Conservation (phyloP, 2,113 vertebrate species). For the Eleginops maclovinus region DNA sequence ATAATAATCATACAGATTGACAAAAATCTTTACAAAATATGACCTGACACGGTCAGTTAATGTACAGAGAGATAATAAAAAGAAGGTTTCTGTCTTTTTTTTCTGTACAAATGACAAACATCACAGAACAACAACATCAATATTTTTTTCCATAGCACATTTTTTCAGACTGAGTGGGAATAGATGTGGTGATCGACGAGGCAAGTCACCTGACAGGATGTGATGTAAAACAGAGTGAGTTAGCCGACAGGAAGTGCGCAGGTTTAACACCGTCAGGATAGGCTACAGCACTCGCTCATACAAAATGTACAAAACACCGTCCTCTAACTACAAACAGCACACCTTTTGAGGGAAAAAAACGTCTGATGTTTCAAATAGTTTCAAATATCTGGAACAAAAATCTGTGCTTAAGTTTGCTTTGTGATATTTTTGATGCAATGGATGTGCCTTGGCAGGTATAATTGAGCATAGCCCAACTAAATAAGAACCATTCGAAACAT, state of each 20-base stretch:
- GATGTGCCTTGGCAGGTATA: conserved; percentile 38
- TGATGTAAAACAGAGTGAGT: conserved; percentile 90
- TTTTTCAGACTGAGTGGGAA: conserved; percentile 65
- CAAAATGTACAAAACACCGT: conserved; percentile 99
- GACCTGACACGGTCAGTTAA: conserved; percentile 80
- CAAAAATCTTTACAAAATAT: conserved; percentile 86
- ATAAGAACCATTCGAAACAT: conserved; percentile 69
- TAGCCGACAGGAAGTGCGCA: conserved; percentile 90
- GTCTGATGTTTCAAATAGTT: conserved; percentile 69
- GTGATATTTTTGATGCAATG: conserved; percentile 48
- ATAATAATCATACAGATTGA: conserved; percentile 82
- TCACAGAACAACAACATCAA: conserved; percentile 95
- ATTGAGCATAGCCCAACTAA: conserved; percentile 45
- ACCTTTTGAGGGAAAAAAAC: conserved; percentile 60
- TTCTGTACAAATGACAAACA: conserved; percentile 98
- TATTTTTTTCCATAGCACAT: conserved; percentile 73
- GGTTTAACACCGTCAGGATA: conserved; percentile 89
- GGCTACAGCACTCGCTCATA: conserved; percentile 97
- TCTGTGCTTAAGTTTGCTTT: conserved; percentile 69
- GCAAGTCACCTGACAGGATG: conserved; percentile 75
- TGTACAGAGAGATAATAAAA: conserved; percentile 83
- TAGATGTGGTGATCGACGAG: conserved; percentile 58
- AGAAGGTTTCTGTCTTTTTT: conserved; percentile 70
- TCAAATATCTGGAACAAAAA: conserved; percentile 55
- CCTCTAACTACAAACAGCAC: conserved; percentile 87